phyloP scores from a whole-genome alignment of 2,888 invertebrate genomes.

The Aquatica leii region DNA sequence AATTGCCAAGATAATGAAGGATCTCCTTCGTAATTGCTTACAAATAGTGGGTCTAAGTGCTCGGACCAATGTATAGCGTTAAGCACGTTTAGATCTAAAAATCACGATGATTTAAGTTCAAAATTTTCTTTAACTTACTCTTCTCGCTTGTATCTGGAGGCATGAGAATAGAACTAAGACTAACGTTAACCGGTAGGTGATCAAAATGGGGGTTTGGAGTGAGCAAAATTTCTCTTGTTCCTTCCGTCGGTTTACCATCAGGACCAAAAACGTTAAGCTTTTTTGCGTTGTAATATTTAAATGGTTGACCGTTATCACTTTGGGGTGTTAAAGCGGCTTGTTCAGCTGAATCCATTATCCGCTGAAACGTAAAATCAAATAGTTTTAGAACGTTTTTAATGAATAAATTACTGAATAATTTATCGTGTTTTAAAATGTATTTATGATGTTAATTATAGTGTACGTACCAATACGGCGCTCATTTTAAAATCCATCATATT shows the following conservation, averaged over 20 bases:
- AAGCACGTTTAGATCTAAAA: constrained; percentile 79
- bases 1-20: constrained; percentile 98
- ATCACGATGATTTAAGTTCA: constrained; percentile 13
- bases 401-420: background rate
- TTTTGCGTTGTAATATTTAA: constrained; percentile 82
- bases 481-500: constrained; percentile 94
- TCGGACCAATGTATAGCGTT: constrained; percentile 96
- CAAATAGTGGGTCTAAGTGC: constrained; percentile 87
- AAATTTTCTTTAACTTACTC: constrained; percentile 59
- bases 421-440: background rate
- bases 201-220: constrained; percentile 85
- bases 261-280: constrained; percentile 80
- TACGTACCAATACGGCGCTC: constrained; percentile 88
- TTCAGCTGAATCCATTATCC: constrained; percentile 92
- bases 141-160: constrained; percentile 80
- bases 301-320: constrained; percentile 56
- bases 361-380: constrained; percentile 63
- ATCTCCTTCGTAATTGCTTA: constrained; percentile 89
- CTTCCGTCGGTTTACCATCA: constrained; percentile 76
- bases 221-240: constrained; percentile 75
- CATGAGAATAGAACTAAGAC: constrained; percentile 87
- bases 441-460: background rate
- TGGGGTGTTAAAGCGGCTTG: constrained; percentile 80
- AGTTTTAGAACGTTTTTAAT: background rate
- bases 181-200: constrained; percentile 83